A percentile compares a stretch with the other conserved stretches of the same genome.
phyloP scores from a whole-genome alignment of 2,888 invertebrate species.

The Empis stercorea region DNA sequence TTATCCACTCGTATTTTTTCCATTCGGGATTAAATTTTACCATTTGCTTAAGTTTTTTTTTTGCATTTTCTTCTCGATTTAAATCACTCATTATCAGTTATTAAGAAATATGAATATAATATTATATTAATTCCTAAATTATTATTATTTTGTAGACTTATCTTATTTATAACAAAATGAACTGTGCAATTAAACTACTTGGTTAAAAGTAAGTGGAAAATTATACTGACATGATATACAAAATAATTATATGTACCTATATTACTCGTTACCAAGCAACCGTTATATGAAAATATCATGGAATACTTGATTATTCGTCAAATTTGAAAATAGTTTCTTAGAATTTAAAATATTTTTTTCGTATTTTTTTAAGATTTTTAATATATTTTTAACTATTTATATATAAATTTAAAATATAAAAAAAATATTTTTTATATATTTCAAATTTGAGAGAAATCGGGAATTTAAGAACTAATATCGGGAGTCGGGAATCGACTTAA shows the following conservation, averaged over 20 bases:
- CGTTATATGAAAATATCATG: neutral
- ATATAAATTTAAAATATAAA: neutral
- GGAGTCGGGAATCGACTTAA: conserved; percentile 1
- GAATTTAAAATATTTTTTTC: no score
- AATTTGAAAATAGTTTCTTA: neutral
- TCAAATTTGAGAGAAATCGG: neutral
- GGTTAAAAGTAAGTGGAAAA: neutral
- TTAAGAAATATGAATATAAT: neutral
- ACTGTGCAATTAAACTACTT: neutral
- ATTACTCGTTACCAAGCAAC: neutral
- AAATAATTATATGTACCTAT: neutral
- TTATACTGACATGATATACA: neutral
- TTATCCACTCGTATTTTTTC: neutral
- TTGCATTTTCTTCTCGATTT: neutral
- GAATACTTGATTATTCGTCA: neutral
- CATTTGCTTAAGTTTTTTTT: neutral
- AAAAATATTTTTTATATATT: neutral
- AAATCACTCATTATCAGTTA: neutral
- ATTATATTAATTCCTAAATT: neutral
- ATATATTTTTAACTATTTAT: neutral
- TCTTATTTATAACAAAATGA: neutral
- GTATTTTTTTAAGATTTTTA: neutral
- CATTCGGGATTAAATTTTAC: neutral
- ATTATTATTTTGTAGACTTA: neutral
- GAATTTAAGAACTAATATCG: neutral